Base-by-base conservation (phyloP, 1,140 invertebrate species). In the Schlechtendalia chinensis region DNA sequence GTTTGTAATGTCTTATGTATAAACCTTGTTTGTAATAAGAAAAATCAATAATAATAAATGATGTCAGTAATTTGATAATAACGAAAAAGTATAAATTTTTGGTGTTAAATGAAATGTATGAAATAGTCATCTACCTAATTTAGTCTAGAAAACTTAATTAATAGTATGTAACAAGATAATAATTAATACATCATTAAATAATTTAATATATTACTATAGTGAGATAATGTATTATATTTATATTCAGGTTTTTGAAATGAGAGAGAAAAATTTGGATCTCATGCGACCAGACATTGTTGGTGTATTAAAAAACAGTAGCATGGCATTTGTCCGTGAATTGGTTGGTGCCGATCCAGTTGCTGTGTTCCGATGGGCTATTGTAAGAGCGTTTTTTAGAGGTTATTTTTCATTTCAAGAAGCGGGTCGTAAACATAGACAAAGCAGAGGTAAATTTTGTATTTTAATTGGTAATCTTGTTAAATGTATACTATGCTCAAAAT, bases 261-360 rank as follows among this genome's bases (percentile, higher is more conserved):
- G 96, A 61, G 96, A 98, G 85, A 98, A 98, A 86, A 98, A 98
- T 87, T 87, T 96, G 81, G 96, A 98, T 86, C 88, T 97, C 29
- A 96, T 98, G 91, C 88, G 96, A 82, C 93, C 94, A 81, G 96
- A 98, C 84, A 95, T 98, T 69, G 94, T 98, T 61, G 92, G 93
- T 56, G 94, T 97, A 14, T 85, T 98, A 75, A 98, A 98, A 87
- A 97, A 96, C 86, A 96, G 94, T 82, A 94, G 91, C 47, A 89
- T 96, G 85, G 93, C 94, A 5, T 97, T 98, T 86, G 95, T 98
- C 4, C 88, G 96, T 47, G 96, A 98, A 86, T 87, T 98, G 53
- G 95, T 98, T 63, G 95, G 95, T 24, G 93, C 94, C 22, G 96
- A 98, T 88, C 96, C 96, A 0, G 94, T 98, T 0, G 96, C 96